A percentile compares a stretch with the other conserved stretches of the same genome.
These are phyloP conservation scores for Drosophila jambulina DNA, from an alignment of 1,140 invertebrate genomes.

Conservation along the genomic window DNA sequence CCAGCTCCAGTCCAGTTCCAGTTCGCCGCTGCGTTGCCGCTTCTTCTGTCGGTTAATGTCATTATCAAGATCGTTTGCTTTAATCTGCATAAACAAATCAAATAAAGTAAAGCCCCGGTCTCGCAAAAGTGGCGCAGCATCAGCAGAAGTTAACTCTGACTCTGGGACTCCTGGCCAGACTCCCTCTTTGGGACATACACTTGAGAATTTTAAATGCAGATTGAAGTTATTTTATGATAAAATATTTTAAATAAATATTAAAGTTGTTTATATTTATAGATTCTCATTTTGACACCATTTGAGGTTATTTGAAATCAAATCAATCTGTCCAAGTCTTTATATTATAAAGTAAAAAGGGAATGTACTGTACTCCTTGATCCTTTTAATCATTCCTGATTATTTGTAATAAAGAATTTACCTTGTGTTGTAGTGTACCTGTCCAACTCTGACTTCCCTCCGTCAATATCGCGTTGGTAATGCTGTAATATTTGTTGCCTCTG, in stretches of 20 bases:
- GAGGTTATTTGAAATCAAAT: too few relatives aligned
- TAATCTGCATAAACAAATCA: slow-evolving; percentile 85
- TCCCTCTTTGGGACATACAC: slow-evolving; percentile 7
- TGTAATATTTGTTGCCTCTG: slow-evolving; percentile 74
- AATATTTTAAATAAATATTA: neutral
- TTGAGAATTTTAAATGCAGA: neutral
- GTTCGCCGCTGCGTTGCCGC: slow-evolving; percentile 47
- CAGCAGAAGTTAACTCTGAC: slow-evolving; percentile 38
- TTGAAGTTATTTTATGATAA: neutral
- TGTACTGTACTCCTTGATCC: neutral
- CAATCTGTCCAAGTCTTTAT: too few relatives aligned
- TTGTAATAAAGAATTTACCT: neutral
- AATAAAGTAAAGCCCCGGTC: slow-evolving; percentile 74
- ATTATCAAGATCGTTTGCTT: slow-evolving; percentile 85
- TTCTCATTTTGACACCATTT: neutral
- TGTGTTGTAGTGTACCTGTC: slow-evolving; percentile 18
- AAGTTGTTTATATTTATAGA: neutral
- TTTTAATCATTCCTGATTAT: neutral
- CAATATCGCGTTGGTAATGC: slow-evolving; percentile 77
- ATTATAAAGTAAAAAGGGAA: too few relatives aligned
- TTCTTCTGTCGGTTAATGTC: slow-evolving; percentile 84
- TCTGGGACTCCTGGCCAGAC: slow-evolving; percentile 35
- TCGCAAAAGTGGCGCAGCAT: slow-evolving; percentile 74
- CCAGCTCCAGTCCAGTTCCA: slow-evolving; percentile 32
- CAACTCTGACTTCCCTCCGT: slow-evolving; percentile 51